Base-by-base conservation (phyloP, 2,888 invertebrate species). In the Drosophila recens region DNA sequence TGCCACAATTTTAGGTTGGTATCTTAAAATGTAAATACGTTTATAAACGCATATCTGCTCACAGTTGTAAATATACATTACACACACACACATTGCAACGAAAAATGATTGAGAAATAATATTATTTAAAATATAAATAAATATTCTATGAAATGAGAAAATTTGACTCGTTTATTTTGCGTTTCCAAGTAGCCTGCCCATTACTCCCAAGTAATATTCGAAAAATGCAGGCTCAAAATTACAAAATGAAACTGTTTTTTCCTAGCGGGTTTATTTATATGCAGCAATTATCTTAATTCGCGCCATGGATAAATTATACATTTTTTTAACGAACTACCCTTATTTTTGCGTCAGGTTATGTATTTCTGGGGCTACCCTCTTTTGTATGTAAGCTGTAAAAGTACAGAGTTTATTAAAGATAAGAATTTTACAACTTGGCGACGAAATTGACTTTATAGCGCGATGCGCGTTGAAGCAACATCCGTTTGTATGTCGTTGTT, bases 1-100 rank as follows among this genome's bases (percentile, higher is more conserved):
- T 59, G 61, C 63, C 30, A 36, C 67, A 33, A 61, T 58, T 43
- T 49, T 81, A 52, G 79, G 79, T 79, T 64, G 30, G 79, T 79
- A 81, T 68, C 58, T 52, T 11, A 3, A 53, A 38, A 4, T 53
- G 30, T 53, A 23, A 34, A 42, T 64, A 36, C 9, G 13, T 58
- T 30, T 15, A n/a, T 46, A 40, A 49, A 38, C 20, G 49, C 20
- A 34, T 34, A 30, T n/a, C 1, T 38, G 6, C 13, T n/a, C 6
- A 38, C 4, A 4, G 38, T 30, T 52, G 9, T 15, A 27, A 27
- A 23, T 23, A 27, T 8, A 15, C 4, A 46, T 4, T 27, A 27
- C 27, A 27, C 5, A 27, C 6, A n/a, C n/a, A 38, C 4, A 27
- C 27, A 27, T 27, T 27, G 0, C 27, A 34, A 34, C 3, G 3